Evolutionary conservation across 1,140 invertebrate genomes (phyloP).

Genomic region (Procambarus virginalis): DNA sequence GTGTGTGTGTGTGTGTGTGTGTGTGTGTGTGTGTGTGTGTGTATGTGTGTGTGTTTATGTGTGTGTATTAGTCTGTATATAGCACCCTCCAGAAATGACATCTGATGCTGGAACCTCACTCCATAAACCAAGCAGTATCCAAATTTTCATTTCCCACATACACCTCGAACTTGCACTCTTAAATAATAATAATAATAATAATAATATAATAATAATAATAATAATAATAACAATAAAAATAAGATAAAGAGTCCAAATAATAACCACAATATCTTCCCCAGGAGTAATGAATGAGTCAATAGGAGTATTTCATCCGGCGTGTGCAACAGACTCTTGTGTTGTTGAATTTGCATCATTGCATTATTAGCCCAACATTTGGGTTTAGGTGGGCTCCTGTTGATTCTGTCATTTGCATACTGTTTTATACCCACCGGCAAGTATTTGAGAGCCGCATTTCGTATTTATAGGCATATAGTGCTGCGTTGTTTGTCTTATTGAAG

Average conservation of each 20-base stretch:
- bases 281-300: conserved; percentile 2
- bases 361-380: neutral
- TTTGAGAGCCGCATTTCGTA: neutral
- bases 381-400: neutral
- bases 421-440: neutral
- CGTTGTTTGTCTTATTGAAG: neutral
- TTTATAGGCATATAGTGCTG: neutral
- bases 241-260: no score
- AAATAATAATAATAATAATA: no score
- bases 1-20: conserved; percentile 1
- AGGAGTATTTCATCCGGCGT: neutral
- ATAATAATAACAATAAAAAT: no score
- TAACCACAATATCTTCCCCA: neutral
- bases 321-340: neutral
- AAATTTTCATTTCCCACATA: no score
- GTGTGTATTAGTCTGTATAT: no score
- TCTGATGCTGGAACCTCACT: no score
- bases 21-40: no score
- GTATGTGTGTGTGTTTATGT: no score
- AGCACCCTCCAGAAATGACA: no score
- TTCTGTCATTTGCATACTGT: neutral
- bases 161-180: no score
- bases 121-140: no score
- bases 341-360: conserved; percentile 4
- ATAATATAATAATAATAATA: no score